These are phyloP conservation scores for Notodonta dromedarius DNA, from an alignment of 2,888 invertebrate species.

Conservation along the genomic window DNA sequence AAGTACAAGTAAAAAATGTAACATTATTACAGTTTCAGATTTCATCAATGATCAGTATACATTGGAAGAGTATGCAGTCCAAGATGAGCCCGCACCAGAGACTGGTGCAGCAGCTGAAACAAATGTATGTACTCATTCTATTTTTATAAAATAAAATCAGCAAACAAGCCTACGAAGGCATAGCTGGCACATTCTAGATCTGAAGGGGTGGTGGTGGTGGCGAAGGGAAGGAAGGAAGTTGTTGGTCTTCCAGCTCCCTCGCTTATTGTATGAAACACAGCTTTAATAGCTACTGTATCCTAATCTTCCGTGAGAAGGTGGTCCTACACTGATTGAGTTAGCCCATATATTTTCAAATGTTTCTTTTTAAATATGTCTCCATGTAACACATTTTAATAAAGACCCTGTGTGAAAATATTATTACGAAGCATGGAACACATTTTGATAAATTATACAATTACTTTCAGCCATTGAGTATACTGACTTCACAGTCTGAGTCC, in stretches of 20 bases:
- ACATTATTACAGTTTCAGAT: conserved; percentile 57
- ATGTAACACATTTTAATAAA: not conserved
- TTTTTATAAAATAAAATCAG: not conserved
- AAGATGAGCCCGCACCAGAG: conserved; percentile 55
- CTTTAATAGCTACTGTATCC: no score
- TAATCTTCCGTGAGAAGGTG: no score
- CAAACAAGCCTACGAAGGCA: no score
- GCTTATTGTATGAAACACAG: no score
- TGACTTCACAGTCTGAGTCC: conserved; percentile 50
- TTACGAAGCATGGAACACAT: not conserved
- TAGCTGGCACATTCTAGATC: no score
- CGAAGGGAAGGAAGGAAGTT: no score
- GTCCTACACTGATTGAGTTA: no score
- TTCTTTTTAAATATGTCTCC: no score
- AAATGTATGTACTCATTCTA: conserved; percentile 53
- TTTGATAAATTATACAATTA: not conserved
- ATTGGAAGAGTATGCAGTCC: conserved; percentile 65
- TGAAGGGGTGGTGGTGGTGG: no score
- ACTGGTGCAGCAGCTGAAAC: conserved; percentile 54
- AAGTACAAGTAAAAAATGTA: no score
- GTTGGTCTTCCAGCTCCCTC: no score
- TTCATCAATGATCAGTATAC: conserved; percentile 72
- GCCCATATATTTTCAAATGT: no score
- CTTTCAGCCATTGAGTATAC: conserved; percentile 49
- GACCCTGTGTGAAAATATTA: not conserved